Conservation (phyloP, 2,888 invertebrate species). For the Chymomyza caudatula region DNA sequence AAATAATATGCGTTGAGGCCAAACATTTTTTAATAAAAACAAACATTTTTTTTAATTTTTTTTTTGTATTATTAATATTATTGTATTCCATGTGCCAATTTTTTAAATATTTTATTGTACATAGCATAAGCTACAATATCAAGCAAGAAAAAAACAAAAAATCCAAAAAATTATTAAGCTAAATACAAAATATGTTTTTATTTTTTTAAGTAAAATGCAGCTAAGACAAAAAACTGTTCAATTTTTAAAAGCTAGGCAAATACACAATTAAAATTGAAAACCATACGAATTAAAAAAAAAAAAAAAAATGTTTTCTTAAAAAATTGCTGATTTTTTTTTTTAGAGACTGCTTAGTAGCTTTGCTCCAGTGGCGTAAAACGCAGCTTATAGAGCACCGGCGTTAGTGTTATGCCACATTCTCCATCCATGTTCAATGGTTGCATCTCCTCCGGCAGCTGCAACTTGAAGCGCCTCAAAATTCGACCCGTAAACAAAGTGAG, state of each 20-base stretch:
- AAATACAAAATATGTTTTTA: too few species aligned
- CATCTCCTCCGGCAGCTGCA: constrained; percentile 73
- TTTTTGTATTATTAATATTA: constrained; percentile 8
- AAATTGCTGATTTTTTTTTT: background rate
- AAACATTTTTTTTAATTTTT: constrained; percentile 12
- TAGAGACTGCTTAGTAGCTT: constrained; percentile 1
- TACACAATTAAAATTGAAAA: background rate
- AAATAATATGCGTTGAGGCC: background rate
- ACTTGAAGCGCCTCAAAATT: constrained; percentile 81
- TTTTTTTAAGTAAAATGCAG: background rate
- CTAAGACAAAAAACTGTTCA: background rate
- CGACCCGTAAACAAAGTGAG: constrained; percentile 82
- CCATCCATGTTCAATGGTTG: constrained; percentile 81
- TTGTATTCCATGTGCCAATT: constrained; percentile 16
- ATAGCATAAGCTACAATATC: constrained; percentile 12
- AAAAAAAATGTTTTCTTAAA: background rate
- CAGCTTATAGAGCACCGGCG: constrained; percentile 81
- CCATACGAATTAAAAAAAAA: background rate
- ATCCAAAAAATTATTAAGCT: background rate
- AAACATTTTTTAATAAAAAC: constrained; percentile 27
- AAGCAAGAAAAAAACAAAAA: background rate
- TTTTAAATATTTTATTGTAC: constrained; percentile 2
- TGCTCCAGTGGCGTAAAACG: constrained; percentile 20
- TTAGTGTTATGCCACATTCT: constrained; percentile 86
- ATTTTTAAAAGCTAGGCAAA: too few species aligned